phyloP scores from a whole-genome alignment of 2,113 vertebrate genomes.

The Myrmophylax atrothorax region DNA sequence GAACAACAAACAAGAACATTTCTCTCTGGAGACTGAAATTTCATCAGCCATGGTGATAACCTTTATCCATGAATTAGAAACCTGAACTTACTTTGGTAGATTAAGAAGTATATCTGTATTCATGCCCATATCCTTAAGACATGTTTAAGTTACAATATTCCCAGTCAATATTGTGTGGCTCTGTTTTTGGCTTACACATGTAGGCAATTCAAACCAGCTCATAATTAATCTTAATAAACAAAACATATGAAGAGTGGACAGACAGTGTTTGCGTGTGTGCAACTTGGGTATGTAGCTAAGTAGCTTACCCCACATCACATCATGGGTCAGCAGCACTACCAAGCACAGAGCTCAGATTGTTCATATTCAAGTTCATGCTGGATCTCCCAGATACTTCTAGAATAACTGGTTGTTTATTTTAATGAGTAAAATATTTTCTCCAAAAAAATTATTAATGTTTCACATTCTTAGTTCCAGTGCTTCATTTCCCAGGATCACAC shows the following conservation, averaged over 20 bases:
- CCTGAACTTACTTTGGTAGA: neutral
- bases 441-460: neutral
- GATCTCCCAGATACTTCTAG: neutral
- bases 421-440: conserved; percentile 6
- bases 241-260: neutral
- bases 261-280: neutral
- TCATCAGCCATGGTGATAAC: neutral
- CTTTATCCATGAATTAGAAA: neutral
- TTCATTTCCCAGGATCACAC: conserved; percentile 26
- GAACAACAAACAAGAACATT: neutral
- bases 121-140: neutral
- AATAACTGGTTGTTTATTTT: conserved; percentile 30
- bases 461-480: conserved; percentile 9
- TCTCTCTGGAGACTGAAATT: neutral
- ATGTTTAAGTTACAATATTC: neutral
- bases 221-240: neutral
- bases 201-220: neutral
- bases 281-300: neutral
- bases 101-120: neutral
- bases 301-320: neutral
- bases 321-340: neutral
- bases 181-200: neutral
- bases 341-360: conserved; percentile 3
- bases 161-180: neutral
- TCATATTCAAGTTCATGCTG: neutral